These are phyloP conservation scores for Neopelma chrysocephalum DNA, from an alignment of 2,797 vertebrate genomes.

Conservation along the genomic window DNA sequence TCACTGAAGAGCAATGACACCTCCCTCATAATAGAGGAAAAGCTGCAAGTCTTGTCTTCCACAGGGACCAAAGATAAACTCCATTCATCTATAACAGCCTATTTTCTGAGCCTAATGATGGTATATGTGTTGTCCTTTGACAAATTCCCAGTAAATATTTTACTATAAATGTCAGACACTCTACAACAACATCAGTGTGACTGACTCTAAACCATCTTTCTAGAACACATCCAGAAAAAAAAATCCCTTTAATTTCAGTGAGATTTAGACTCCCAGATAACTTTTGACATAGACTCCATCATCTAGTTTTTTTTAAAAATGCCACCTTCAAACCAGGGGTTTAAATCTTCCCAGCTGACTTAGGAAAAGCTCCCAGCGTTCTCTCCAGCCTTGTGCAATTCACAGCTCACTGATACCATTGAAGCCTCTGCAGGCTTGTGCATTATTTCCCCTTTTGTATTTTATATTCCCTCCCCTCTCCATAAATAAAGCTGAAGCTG, in stretches of 20 bases:
- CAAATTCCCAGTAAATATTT: neutral
- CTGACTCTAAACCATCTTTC: neutral
- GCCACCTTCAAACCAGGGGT: neutral
- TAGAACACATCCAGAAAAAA: neutral
- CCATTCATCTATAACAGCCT: neutral
- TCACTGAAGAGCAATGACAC: neutral
- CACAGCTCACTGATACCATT: neutral
- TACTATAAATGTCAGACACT: neutral
- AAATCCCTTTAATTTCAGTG: neutral
- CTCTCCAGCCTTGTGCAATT: neutral
- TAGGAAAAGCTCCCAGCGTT: neutral
- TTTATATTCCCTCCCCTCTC: constrained; percentile 32
- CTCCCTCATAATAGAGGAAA: neutral
- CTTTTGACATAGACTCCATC: neutral
- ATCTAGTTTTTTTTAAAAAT: neutral
- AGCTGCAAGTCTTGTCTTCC: neutral
- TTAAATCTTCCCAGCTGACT: neutral
- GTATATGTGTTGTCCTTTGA: neutral
- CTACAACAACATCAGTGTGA: neutral
- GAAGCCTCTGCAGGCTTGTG: neutral
- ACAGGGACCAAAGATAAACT: neutral
- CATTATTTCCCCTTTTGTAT: constrained; percentile 17
- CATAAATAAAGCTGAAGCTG: constrained; percentile 36
- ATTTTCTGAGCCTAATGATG: neutral
- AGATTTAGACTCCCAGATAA: neutral